phyloP scores from a whole-genome alignment of 1,140 invertebrate species.

The Drosophila grimshawi region DNA sequence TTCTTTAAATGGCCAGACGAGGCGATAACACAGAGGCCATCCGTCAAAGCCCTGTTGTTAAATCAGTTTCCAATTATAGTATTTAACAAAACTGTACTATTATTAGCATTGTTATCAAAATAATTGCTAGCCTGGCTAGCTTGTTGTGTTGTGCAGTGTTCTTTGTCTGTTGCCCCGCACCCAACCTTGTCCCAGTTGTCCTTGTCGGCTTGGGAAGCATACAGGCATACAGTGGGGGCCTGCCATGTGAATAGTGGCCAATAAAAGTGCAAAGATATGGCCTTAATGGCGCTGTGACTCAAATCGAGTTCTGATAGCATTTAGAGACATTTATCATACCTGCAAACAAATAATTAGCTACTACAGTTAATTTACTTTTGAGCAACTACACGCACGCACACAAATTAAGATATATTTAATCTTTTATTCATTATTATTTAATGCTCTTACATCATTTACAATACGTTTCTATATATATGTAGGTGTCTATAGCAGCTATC shows the following conservation, averaged over 20 bases:
- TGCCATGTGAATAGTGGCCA: neutral
- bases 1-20: conserved; percentile 1
- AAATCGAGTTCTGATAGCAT: conserved; percentile 21
- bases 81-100: neutral
- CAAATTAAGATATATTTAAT: too few species aligned
- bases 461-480: too few species aligned
- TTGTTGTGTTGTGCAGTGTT: neutral
- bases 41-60: neutral
- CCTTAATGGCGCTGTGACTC: conserved; percentile 26
- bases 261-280: conserved; percentile 7
- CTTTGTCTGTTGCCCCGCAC: neutral
- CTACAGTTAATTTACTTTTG: neutral
- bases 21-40: conserved; percentile 3
- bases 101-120: too few species aligned
- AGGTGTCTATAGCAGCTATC: too few species aligned
- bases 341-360: conserved; percentile 10
- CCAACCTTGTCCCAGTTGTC: neutral
- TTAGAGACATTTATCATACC: conserved; percentile 25
- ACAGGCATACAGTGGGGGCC: neutral
- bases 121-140: too few species aligned
- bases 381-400: neutral
- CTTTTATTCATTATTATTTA: too few species aligned
- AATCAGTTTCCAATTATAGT: conserved; percentile 9
- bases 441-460: too few species aligned
- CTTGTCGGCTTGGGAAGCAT: too few species aligned